phyloP scores from a whole-genome alignment of 1,140 invertebrate genomes.

The Phocides pigmalion region DNA sequence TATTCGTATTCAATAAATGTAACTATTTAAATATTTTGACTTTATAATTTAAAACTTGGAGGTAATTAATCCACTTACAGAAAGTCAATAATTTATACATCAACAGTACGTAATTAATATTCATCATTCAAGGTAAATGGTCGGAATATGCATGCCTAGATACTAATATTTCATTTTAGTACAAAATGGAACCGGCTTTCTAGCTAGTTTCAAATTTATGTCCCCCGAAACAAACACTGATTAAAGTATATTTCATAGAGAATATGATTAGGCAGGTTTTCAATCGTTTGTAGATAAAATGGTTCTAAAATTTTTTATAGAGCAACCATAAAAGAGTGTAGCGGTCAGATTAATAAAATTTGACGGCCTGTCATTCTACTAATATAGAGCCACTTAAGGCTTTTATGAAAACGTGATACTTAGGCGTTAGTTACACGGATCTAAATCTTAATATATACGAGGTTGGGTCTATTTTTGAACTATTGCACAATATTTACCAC shows the following conservation, averaged over 20 bases:
- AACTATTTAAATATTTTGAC: constrained; percentile 54
- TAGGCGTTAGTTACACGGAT: constrained; percentile 35
- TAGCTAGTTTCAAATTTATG: constrained; percentile 59
- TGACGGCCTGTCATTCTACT: constrained; percentile 69
- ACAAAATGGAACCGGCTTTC: constrained; percentile 59
- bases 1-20: constrained; percentile 37
- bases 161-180: constrained; percentile 74
- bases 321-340: constrained; percentile 67
- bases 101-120: constrained; percentile 69
- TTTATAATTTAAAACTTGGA: constrained; percentile 54
- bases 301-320: constrained; percentile 74
- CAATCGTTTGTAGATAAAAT: constrained; percentile 71
- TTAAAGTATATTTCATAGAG: constrained; percentile 64
- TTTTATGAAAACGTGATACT: constrained; percentile 58
- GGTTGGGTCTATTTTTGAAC: constrained; percentile 34
- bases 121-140: constrained; percentile 76
- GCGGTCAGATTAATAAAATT: constrained; percentile 69
- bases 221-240: constrained; percentile 55
- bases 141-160: constrained; percentile 58
- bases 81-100: constrained; percentile 68
- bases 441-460: constrained; percentile 42
- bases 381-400: constrained; percentile 64
- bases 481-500: neutral
- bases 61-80: constrained; percentile 68
- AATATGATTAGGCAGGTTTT: constrained; percentile 67